Conservation (phyloP, 2,888 invertebrate species). For the Heliconius charithonia region DNA sequence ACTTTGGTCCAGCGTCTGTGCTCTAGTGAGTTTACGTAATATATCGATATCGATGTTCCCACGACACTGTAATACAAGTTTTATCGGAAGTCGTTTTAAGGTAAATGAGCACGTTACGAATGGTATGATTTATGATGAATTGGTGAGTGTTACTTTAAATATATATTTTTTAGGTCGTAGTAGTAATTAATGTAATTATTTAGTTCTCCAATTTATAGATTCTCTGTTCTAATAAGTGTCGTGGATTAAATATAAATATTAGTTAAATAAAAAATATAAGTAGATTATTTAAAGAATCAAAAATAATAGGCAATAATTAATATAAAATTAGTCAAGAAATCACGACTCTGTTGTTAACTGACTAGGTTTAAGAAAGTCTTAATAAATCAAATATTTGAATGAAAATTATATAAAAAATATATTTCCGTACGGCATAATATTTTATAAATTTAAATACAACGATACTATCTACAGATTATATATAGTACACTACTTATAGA, state of each 20-base stretch:
- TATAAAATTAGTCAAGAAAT: neutral
- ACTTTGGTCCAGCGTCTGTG: constrained; percentile 40
- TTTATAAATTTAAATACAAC: too few species aligned
- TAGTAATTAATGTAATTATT: neutral
- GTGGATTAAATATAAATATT: too few species aligned
- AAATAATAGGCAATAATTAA: neutral
- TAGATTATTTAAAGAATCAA: too few species aligned
- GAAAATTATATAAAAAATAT: too few species aligned
- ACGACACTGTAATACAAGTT: constrained; percentile 36
- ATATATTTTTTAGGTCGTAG: neutral
- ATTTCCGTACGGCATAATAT: too few species aligned
- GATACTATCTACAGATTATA: neutral
- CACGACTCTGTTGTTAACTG: neutral
- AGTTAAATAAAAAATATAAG: too few species aligned
- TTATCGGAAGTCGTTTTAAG: constrained; percentile 26
- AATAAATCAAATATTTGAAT: too few species aligned
- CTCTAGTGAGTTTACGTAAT: constrained; percentile 27
- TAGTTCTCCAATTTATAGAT: neutral
- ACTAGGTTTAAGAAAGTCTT: too few species aligned
- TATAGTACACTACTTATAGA: neutral
- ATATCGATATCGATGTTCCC: constrained; percentile 50
- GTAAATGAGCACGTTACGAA: constrained; percentile 4
- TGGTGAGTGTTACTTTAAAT: constrained; percentile 1
- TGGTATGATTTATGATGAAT: constrained; percentile 1
- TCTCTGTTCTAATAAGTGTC: neutral